Percentiles rank a stretch among this genome's conserved stretches.
Conservation (phyloP, 2,797 vertebrate species). For the Phalanger gymnotis region DNA sequence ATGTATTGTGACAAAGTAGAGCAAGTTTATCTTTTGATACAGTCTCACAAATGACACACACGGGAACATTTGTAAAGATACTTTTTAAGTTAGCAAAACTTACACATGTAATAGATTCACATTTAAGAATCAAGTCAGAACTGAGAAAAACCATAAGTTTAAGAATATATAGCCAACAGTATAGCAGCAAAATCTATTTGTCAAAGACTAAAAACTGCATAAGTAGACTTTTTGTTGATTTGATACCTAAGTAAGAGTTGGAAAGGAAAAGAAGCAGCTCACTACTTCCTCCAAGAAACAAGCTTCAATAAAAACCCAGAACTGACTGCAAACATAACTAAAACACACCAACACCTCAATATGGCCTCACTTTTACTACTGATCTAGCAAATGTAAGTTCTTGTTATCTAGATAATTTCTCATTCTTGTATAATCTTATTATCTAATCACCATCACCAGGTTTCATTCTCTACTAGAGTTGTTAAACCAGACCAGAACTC, state of each 20-base stretch:
- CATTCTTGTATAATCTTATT: background rate
- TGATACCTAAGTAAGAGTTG: background rate
- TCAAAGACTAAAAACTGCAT: background rate
- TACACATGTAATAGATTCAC: background rate
- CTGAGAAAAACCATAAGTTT: background rate
- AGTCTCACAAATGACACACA: background rate
- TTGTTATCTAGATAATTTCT: background rate
- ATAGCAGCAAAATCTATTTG: background rate
- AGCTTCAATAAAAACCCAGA: background rate
- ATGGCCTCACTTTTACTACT: background rate
- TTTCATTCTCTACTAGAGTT: background rate
- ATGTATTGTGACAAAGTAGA: background rate
- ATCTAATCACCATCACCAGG: background rate
- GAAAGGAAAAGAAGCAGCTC: background rate
- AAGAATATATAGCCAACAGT: background rate
- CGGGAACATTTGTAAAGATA: background rate
- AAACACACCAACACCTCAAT: background rate
- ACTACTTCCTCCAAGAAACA: background rate
- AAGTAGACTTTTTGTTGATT: background rate
- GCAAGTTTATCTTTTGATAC: background rate
- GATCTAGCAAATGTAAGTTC: background rate
- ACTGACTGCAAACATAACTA: background rate
- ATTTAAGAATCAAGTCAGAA: background rate
- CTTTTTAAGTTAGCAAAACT: constrained; percentile 18
- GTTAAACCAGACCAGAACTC: background rate